phyloP scores from a whole-genome alignment of 2,113 vertebrate genomes.

The Danio rerio region DNA sequence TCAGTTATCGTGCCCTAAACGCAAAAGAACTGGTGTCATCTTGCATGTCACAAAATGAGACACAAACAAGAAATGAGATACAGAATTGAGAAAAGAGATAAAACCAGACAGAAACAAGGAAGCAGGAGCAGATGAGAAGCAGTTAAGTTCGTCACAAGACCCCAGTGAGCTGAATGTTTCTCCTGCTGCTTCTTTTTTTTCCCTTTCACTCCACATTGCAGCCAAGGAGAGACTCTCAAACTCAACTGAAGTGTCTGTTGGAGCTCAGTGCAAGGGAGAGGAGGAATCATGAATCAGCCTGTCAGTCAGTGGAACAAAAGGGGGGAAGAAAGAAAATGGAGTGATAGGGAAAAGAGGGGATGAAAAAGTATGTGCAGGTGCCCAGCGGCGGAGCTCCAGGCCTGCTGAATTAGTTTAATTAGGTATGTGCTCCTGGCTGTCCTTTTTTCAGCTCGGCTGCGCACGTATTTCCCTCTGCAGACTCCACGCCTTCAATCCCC shows the following conservation, averaged over 20 bases:
- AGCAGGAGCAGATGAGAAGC: conserved; percentile 16
- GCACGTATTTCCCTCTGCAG: conserved; percentile 31
- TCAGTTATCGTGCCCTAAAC: no score
- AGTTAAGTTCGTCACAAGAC: conserved; percentile 22
- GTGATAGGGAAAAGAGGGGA: conserved; percentile 27
- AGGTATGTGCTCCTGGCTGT: conserved; percentile 51
- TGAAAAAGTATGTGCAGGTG: conserved; percentile 50
- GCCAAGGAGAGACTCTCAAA: conserved; percentile 38
- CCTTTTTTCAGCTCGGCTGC: conserved; percentile 45
- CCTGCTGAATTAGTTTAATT: conserved; percentile 54
- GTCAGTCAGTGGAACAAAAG: conserved; percentile 49
- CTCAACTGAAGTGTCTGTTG: conserved; percentile 34
- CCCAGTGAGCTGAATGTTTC: conserved; percentile 22
- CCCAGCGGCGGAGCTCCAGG: conserved; percentile 39
- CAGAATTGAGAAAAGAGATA: not conserved
- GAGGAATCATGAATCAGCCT: conserved; percentile 47
- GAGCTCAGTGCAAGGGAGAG: conserved; percentile 39
- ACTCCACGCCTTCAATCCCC: conserved; percentile 14
- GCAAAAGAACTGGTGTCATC: not conserved
- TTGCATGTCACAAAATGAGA: not conserved
- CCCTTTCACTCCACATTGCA: not conserved
- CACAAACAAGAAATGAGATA: not conserved
- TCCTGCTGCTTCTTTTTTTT: conserved; percentile 29
- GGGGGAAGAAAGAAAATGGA: not conserved
- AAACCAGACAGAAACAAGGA: not conserved